phyloP scores from a whole-genome alignment of 2,113 vertebrate genomes.

The Brienomyrus brachyistius region DNA sequence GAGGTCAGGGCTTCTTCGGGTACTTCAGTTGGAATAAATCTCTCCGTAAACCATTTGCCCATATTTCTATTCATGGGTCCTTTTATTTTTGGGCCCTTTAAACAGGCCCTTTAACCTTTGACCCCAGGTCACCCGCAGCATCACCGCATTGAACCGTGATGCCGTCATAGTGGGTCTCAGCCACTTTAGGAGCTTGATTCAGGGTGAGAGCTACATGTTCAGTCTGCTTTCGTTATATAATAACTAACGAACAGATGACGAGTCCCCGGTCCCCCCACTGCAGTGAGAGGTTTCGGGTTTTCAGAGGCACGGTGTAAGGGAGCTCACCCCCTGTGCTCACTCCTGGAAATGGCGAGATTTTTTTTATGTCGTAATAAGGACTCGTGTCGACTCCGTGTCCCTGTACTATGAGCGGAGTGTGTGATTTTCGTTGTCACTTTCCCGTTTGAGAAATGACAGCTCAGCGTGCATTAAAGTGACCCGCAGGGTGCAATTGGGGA shows the following conservation, averaged over 20 bases:
- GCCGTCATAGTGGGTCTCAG: neutral
- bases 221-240: neutral
- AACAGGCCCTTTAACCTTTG: neutral
- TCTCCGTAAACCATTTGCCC: neutral
- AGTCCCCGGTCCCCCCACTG: neutral
- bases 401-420: neutral
- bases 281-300: neutral
- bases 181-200: neutral
- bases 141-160: neutral
- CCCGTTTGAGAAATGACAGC: neutral
- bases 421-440: neutral
- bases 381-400: neutral
- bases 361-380: neutral
- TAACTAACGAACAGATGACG: neutral
- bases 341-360: neutral
- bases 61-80: neutral
- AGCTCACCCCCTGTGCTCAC: neutral
- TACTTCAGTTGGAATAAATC: neutral
- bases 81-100: neutral
- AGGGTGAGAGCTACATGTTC: neutral
- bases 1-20: neutral
- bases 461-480: neutral
- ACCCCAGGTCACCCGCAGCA: neutral
- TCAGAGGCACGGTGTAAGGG: neutral
- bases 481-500: neutral